A percentile compares a stretch with the other conserved stretches of the same genome.
Evolutionary conservation across 2,888 invertebrate species (phyloP).

Genomic region (Aspidiotus rigidus): DNA sequence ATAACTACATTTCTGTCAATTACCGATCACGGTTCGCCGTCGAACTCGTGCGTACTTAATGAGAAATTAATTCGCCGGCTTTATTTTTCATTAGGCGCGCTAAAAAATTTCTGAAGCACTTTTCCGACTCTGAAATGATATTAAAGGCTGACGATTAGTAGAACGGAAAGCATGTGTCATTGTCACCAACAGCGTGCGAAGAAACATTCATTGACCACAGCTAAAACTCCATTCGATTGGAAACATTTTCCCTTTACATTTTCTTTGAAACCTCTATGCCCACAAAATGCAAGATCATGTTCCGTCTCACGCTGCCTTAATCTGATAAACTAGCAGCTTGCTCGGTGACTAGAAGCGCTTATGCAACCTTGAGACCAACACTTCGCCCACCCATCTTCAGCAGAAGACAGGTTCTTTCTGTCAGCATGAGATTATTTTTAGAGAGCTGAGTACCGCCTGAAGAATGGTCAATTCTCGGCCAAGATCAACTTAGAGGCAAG

Average conservation of each 20-base stretch:
- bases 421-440: neutral
- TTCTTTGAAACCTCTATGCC: too few relatives aligned
- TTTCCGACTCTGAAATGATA: too few relatives aligned
- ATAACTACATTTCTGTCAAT: neutral
- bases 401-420: neutral
- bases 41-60: neutral
- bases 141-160: too few relatives aligned
- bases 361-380: neutral
- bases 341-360: neutral
- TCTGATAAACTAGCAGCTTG: neutral
- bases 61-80: neutral
- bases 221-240: too few relatives aligned
- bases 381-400: neutral
- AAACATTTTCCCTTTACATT: too few relatives aligned
- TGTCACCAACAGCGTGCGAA: too few relatives aligned
- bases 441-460: neutral
- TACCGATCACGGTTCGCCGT: conserved; percentile 1
- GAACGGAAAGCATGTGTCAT: too few relatives aligned
- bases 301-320: neutral
- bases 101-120: too few relatives aligned
- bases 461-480: neutral
- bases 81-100: neutral
- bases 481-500: neutral
- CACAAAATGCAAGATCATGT: too few relatives aligned
- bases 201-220: too few relatives aligned